Evolutionary conservation across 2,888 invertebrate species (phyloP).

Genomic region (Acronicta leporina): DNA sequence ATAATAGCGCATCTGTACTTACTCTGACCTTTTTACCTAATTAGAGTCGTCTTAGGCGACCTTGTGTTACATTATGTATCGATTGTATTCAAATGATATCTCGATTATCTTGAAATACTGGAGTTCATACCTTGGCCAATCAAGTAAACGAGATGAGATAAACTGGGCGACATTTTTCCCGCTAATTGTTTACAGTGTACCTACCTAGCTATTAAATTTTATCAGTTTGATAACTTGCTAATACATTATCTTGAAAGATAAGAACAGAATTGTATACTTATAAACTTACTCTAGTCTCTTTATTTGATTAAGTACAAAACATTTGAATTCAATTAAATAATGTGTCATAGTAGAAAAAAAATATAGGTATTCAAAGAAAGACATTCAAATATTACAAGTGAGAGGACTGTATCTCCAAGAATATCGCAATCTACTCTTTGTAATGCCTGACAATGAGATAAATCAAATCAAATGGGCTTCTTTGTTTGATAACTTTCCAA

Average conservation of each 20-base stretch:
- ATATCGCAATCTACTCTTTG: no score
- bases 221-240: constrained; percentile 30
- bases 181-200: constrained; percentile 40
- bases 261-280: constrained; percentile 34
- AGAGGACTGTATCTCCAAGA: no score
- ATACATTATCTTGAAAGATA: constrained; percentile 41
- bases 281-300: constrained; percentile 8
- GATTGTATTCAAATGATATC: constrained; percentile 71
- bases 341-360: background rate
- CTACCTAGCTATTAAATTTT: constrained; percentile 32
- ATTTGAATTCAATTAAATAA: constrained; percentile 27
- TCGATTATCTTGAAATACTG: constrained; percentile 49
- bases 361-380: no score
- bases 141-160: constrained; percentile 33
- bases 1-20: constrained; percentile 69
- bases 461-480: no score
- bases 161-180: constrained; percentile 27
- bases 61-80: constrained; percentile 75
- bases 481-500: no score
- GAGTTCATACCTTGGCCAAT: constrained; percentile 35
- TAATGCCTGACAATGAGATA: no score
- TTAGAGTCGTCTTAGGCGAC: constrained; percentile 72
- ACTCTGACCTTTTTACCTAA: constrained; percentile 74
- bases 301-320: constrained; percentile 37
- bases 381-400: no score